Conservation (phyloP, 2,888 invertebrate species). For the Tipula helvola region DNA sequence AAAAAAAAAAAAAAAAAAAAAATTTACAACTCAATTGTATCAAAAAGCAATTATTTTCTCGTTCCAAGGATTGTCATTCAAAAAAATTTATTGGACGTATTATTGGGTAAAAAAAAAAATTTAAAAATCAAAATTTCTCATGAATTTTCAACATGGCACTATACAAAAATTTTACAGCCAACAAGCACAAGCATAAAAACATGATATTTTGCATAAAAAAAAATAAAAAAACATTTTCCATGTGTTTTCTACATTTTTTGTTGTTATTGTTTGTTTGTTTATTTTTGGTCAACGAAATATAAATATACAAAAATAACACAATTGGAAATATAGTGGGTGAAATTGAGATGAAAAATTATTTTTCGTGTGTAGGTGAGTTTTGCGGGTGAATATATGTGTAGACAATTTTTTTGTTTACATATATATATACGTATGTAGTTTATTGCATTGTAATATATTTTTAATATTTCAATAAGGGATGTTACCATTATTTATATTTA, state of each 20-base stretch:
- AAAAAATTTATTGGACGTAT: background rate
- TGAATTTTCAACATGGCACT: conserved; percentile 4
- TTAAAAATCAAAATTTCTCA: background rate
- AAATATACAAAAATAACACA: background rate
- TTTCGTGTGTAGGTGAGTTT: background rate
- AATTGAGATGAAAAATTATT: background rate
- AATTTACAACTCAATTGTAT: background rate
- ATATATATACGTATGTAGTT: background rate
- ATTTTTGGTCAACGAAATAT: background rate
- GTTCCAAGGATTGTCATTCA: background rate
- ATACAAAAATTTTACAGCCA: background rate
- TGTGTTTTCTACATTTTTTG: background rate
- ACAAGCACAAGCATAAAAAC: background rate
- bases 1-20: background rate
- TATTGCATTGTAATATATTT: conserved; percentile 8
- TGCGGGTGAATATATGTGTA: background rate
- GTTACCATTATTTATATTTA: conserved; percentile 8
- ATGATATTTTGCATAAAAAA: background rate
- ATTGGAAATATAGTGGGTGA: background rate
- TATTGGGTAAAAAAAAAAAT: background rate
- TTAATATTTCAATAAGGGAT: conserved; percentile 10
- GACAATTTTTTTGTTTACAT: background rate
- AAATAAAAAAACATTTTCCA: background rate
- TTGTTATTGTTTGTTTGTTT: background rate
- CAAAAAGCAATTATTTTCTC: background rate